phyloP scores from a whole-genome alignment of 2,113 vertebrate genomes.

The Puntigrus tetrazona region DNA sequence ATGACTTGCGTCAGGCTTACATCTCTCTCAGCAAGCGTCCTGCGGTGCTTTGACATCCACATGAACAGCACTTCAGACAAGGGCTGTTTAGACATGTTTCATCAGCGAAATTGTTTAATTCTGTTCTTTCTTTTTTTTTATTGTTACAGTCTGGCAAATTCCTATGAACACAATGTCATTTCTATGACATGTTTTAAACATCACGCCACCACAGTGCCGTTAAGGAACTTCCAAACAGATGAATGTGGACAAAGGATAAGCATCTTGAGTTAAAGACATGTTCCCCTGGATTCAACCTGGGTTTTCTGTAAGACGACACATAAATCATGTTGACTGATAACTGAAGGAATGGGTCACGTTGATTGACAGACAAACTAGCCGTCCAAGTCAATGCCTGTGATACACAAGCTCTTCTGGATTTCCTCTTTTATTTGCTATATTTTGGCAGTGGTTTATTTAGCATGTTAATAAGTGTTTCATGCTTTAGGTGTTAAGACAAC shows the following conservation, averaged over 20 bases:
- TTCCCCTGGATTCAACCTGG: neutral
- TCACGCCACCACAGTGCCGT: neutral
- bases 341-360: no score
- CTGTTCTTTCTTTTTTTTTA: neutral
- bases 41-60: neutral
- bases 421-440: no score
- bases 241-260: neutral
- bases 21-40: neutral
- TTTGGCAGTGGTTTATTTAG: no score
- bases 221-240: neutral
- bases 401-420: no score
- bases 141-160: no score
- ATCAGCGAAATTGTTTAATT: neutral
- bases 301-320: neutral
- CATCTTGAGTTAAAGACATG: neutral
- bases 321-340: neutral
- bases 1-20: neutral
- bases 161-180: neutral
- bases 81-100: neutral
- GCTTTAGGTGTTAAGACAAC: no score
- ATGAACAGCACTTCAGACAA: slow-evolving; percentile 4
- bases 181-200: neutral
- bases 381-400: no score
- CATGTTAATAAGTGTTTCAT: no score
- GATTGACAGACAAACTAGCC: no score